Conservation (phyloP, 1,140 invertebrate species). For the Probaryconus sp. region DNA sequence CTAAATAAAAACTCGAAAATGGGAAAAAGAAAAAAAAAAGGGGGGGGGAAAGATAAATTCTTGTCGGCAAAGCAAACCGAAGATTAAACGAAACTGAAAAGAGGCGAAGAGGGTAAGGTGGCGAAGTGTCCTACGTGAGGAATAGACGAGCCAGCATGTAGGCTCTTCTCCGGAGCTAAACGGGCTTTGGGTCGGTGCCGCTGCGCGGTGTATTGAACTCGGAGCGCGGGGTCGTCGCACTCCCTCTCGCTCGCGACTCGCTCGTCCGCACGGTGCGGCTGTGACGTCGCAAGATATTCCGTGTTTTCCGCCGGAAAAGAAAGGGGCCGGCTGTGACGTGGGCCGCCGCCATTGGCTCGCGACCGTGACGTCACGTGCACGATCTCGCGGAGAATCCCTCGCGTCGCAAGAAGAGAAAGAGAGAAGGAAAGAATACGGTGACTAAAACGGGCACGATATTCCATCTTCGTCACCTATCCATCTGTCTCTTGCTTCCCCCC, state of each 20-base stretch:
- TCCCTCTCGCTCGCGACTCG: slow-evolving; percentile 53
- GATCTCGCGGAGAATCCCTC: slow-evolving; percentile 53
- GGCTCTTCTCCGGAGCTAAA: slow-evolving; percentile 16
- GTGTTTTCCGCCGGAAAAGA: slow-evolving; percentile 62
- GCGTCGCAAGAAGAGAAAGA: slow-evolving; percentile 11
- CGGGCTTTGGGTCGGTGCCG: slow-evolving; percentile 7
- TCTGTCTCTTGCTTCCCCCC: neutral
- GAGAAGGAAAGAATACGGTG: neutral
- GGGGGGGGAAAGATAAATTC: too few species aligned
- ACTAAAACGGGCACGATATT: too few species aligned
- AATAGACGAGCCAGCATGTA: slow-evolving; percentile 47
- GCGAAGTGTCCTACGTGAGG: slow-evolving; percentile 39
- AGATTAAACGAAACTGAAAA: too few species aligned
- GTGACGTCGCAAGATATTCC: slow-evolving; percentile 72
- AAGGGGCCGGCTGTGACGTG: slow-evolving; percentile 72
- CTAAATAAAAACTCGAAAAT: too few species aligned
- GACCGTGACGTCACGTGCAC: slow-evolving; percentile 66
- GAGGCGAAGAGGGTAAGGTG: too few species aligned
- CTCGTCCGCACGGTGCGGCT: slow-evolving; percentile 47
- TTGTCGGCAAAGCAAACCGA: too few species aligned
- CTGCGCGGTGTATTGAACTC: slow-evolving; percentile 75
- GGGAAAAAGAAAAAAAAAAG: too few species aligned
- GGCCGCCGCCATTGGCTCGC: slow-evolving; percentile 57
- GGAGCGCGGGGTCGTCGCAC: slow-evolving; percentile 73
- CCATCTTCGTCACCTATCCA: slow-evolving; percentile 43